Evolutionary conservation across 2,797 vertebrate species (phyloP), one percentile per base, ranked within the genome.

Genomic region (Macropodus opercularis): DNA sequence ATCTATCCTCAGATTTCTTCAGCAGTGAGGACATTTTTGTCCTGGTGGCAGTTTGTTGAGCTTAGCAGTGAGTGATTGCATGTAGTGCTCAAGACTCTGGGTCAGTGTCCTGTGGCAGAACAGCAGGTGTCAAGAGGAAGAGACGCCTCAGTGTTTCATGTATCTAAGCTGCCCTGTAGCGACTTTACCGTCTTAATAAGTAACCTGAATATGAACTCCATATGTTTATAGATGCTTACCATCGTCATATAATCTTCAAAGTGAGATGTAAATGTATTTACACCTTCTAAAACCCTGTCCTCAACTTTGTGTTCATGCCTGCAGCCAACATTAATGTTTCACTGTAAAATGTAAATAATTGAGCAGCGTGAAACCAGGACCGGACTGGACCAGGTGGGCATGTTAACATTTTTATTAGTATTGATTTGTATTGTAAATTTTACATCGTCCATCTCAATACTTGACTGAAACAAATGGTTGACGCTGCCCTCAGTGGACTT

Each of bases 371-470:
- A 73, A 72, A 73, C 19, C 63, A 63, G 57, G 63, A 59, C 42
- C 52, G 50, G 58, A 57, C 59, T 58, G 56, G 50, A 46, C 58
- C 5, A 64, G 68, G 65, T 70, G 76, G 62, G 44, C 64, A 69
- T 62, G 63, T 59, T 71, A 75, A 75, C 47, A 60, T 83, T 80
- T 75, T 77, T 67, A 81, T 80, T 69, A 78, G 78, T 69, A 78
- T 78, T 75, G 69, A 82, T 64, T 77, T 48, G 46, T 77, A 74
- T 72, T 80, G 26, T 31, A 63, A 77, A 40, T 69, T 65, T 69
- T 66, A 34, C 46, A 15, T 40, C 27, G 21, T 80, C 51, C 66
- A 75, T 77, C 77, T 83, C 70, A 74, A 84, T 72, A 75, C 26
- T 19, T 5, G 12, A 47, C 32, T 54, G 29, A 47, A 79, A 64